Conservation (phyloP, 2,888 invertebrate genomes). For the Mechanitis mazaeus region DNA sequence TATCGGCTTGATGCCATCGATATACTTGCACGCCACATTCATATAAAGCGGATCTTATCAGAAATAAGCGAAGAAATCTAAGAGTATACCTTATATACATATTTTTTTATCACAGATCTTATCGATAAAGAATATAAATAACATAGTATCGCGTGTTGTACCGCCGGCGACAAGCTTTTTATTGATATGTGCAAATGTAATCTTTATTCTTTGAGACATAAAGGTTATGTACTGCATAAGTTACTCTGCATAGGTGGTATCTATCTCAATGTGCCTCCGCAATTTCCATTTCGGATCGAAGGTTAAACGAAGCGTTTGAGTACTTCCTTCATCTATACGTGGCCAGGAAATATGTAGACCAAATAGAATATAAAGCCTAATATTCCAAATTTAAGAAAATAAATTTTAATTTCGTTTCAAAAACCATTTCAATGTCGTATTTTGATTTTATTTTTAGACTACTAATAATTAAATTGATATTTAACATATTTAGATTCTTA, state of each 20-base stretch:
- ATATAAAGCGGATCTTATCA: conserved; percentile 26
- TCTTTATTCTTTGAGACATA: conserved; percentile 13
- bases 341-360: conserved; percentile 38
- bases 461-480: too few species aligned
- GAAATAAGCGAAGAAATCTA: conserved; percentile 20
- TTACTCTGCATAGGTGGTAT: conserved; percentile 10
- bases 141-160: conserved; percentile 24
- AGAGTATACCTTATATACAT: conserved; percentile 18
- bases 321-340: conserved; percentile 39
- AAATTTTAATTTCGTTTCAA: too few species aligned
- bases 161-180: conserved; percentile 9
- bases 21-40: conserved; percentile 20
- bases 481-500: too few species aligned
- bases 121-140: conserved; percentile 26
- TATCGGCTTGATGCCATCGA: conserved; percentile 9
- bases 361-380: not conserved
- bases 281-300: conserved; percentile 62
- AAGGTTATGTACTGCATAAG: conserved; percentile 8
- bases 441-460: too few species aligned
- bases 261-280: conserved; percentile 14
- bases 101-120: conserved; percentile 24
- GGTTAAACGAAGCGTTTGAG: conserved; percentile 67
- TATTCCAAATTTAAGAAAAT: too few species aligned
- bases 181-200: conserved; percentile 14
- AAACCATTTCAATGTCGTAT: too few species aligned